Conservation (phyloP, 2,797 vertebrate species). For the Xenopus petersii region DNA sequence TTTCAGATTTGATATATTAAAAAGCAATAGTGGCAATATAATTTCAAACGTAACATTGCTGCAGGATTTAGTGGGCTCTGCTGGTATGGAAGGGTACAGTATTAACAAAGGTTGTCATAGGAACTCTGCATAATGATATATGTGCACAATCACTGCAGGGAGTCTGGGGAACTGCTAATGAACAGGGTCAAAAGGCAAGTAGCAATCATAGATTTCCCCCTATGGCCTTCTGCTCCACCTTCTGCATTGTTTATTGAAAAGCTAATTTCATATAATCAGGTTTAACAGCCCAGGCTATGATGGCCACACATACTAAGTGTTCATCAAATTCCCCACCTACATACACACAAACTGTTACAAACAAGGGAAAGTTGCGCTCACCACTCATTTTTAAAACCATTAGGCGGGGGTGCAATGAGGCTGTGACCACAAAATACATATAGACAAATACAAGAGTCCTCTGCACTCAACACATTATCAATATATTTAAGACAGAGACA, state of each 20-base stretch:
- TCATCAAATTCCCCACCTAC: not conserved
- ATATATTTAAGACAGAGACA: no score
- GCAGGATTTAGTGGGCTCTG: not conserved
- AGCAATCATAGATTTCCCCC: slow-evolving; percentile 47
- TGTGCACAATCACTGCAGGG: not conserved
- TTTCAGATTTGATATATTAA: not conserved
- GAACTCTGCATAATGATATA: not conserved
- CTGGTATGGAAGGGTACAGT: not conserved
- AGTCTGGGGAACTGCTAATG: slow-evolving; percentile 49
- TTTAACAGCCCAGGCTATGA: not conserved
- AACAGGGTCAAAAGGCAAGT: slow-evolving; percentile 53
- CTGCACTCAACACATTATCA: no score
- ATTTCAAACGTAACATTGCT: not conserved
- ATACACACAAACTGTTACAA: not conserved
- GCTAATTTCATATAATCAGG: slow-evolving; percentile 7
- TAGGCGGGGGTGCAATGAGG: no score
- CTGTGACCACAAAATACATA: no score
- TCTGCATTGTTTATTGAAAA: slow-evolving; percentile 4
- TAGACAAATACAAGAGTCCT: no score
- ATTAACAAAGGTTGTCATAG: not conserved
- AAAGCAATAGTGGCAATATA: not conserved
- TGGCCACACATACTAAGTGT: not conserved
- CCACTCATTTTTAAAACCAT: no score
- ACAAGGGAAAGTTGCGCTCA: no score
- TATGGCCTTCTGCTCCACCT: not conserved